Evolutionary conservation across 2,888 invertebrate species (phyloP).

Genomic region (Amiota mariae): DNA sequence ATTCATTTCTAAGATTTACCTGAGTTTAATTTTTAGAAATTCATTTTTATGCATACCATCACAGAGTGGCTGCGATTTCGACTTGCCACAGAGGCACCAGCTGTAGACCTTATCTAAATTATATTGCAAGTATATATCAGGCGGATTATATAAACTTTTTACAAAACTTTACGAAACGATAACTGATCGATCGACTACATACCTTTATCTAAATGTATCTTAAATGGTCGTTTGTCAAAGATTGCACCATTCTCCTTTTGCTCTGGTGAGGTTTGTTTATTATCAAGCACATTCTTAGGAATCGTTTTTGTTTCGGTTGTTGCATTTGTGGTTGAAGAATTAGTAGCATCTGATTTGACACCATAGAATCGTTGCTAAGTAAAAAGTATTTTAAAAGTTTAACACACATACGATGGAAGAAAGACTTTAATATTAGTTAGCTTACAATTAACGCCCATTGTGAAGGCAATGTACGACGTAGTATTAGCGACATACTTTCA

Average conservation of each 20-base stretch:
- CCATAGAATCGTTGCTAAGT: background rate
- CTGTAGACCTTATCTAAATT: slow-evolving; percentile 81
- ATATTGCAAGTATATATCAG: background rate
- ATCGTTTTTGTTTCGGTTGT: slow-evolving; percentile 73
- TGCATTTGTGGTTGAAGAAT: background rate
- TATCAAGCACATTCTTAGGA: slow-evolving; percentile 80
- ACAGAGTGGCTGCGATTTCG: slow-evolving; percentile 93
- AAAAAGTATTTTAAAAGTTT: background rate
- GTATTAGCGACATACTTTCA: slow-evolving; percentile 9
- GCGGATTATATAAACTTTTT: background rate
- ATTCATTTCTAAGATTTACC: slow-evolving; percentile 71
- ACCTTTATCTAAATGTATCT: slow-evolving; percentile 81
- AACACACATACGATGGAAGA: background rate
- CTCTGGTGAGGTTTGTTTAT: slow-evolving; percentile 77
- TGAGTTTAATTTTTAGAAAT: slow-evolving; percentile 82
- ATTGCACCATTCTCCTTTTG: slow-evolving; percentile 84
- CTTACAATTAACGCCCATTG: slow-evolving; percentile 12
- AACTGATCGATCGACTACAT: slow-evolving; percentile 45
- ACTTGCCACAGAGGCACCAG: slow-evolving; percentile 97
- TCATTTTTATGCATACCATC: slow-evolving; percentile 91
- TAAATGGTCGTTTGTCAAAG: slow-evolving; percentile 93
- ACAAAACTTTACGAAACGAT: slow-evolving; percentile 51
- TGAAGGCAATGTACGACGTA: background rate
- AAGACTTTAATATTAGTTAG: background rate
- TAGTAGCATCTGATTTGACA: background rate